Base-by-base conservation (phyloP, 2,113 vertebrate species). In the Tachysurus fulvidraco region DNA sequence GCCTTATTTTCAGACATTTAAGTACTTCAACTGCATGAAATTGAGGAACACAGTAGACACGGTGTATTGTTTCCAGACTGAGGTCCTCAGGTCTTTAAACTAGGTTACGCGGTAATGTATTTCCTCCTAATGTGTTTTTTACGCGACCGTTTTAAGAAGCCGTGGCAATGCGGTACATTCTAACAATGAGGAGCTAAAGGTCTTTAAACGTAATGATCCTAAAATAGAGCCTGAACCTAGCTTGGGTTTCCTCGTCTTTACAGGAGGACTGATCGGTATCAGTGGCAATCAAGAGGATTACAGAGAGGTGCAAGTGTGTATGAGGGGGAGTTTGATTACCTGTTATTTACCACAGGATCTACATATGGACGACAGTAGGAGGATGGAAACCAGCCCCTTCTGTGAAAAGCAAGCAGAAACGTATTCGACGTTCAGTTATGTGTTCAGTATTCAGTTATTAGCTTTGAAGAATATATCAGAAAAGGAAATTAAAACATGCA, bases 321-420 rank as follows among this genome's bases (percentile, higher is more conserved):
- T 76, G 86, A 62, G 5, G 59, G 76, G 44, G 80, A 86, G 83
- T 82, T 85, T 87, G 74, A 74, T 95, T 95, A 96, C 95, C 94
- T 94, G 93, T 93, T 93, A 91, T 96, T 96, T 92, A 96, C 94
- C 5, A 96, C 88, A 25, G 95, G 92, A 86, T 96, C 97, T 0
- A 96, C 95, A 67, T 97, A 86, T 25, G 92, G 91, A n/a, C 93
- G 94, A 88, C 95, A 95, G 91, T 96, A 99, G 0, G 98, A 99
- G 0, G 97, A 97, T 2, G 98, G 98, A 94, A 99, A 99, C 98
- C 98, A 99, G 89, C 98, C 98, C 93, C 95, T 97, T 92, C 98
- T 99, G 92, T 23, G 91, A 84, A 77, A 92, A 64, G 82, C 36
- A 88, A 86, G 89, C 64, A 87, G 44, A 87, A 81, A 76, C n/a